phyloP scores from a whole-genome alignment of 2,797 vertebrate genomes.

The Megalops cyprinoides region DNA sequence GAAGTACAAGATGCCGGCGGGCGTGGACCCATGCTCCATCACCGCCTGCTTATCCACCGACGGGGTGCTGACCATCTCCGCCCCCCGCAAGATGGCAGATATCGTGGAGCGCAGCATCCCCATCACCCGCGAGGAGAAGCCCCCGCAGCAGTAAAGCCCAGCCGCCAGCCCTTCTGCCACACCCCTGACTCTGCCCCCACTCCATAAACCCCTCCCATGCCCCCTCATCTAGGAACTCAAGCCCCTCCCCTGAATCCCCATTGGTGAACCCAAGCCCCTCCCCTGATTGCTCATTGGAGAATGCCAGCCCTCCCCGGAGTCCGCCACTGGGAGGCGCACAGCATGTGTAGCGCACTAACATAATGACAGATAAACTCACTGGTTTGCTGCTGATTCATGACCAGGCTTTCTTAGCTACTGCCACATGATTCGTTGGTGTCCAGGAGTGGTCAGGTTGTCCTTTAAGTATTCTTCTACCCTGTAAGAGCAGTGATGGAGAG shows the following conservation, averaged over 20 bases:
- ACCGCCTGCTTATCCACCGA: conserved; percentile 80
- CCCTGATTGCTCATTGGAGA: neutral
- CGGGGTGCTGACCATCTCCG: conserved; percentile 77
- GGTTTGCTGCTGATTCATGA: neutral
- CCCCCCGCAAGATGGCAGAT: conserved; percentile 67
- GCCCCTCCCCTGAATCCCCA: neutral
- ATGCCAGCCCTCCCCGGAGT: neutral
- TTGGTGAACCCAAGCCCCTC: neutral
- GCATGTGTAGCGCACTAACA: neutral
- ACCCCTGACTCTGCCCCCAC: conserved; percentile 2
- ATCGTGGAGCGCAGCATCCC: conserved; percentile 74
- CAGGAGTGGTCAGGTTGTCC: neutral
- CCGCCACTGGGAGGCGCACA: neutral
- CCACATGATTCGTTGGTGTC: neutral
- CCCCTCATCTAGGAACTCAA: neutral
- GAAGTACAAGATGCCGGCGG: conserved; percentile 77
- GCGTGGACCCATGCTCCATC: conserved; percentile 77
- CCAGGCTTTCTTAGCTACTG: neutral
- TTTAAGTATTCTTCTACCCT: neutral
- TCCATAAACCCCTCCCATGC: conserved; percentile 39
- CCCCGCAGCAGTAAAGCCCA: conserved; percentile 63
- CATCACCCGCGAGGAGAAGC: conserved; percentile 78
- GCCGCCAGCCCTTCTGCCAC: conserved; percentile 31
- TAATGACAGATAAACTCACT: neutral
- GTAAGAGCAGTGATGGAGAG: neutral